phyloP scores from a whole-genome alignment of 2,113 vertebrate genomes.

The Lucifuga dentata region DNA sequence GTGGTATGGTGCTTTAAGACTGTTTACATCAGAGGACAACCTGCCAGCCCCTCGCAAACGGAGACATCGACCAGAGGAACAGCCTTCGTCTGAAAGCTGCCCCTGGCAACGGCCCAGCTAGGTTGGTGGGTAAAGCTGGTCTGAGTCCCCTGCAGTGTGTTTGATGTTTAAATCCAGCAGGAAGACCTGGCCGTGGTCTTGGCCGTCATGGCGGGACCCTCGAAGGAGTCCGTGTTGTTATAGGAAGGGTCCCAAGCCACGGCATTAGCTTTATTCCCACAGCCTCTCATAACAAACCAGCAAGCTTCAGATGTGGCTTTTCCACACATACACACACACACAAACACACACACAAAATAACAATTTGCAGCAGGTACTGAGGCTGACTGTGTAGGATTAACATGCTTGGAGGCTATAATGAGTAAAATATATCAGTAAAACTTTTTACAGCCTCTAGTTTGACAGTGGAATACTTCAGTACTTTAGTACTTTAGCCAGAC shows the following conservation, averaged over 20 bases:
- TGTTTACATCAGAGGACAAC: slow-evolving; percentile 22
- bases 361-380: too few relatives aligned
- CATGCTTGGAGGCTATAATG: too few relatives aligned
- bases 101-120: slow-evolving; percentile 52
- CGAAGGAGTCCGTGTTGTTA: slow-evolving; percentile 70
- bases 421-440: too few relatives aligned
- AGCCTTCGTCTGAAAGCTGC: slow-evolving; percentile 45
- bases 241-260: slow-evolving; percentile 75
- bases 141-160: slow-evolving; percentile 45
- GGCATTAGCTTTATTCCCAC: slow-evolving; percentile 74
- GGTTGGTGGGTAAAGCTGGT: slow-evolving; percentile 55
- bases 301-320: slow-evolving; percentile 79
- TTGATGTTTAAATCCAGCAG: slow-evolving; percentile 49
- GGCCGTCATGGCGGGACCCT: slow-evolving; percentile 70
- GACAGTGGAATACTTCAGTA: too few relatives aligned
- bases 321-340: too few relatives aligned
- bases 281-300: slow-evolving; percentile 78
- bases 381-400: too few relatives aligned
- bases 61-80: slow-evolving; percentile 35
- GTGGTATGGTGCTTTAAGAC: too few relatives aligned
- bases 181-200: slow-evolving; percentile 59
- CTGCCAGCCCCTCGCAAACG: neutral
- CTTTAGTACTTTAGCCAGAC: too few relatives aligned
- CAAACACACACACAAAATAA: too few relatives aligned
- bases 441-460: too few relatives aligned